Evolutionary conservation across 2,113 vertebrate genomes (phyloP), one percentile per base, ranked within the genome.

Genomic region (Thamnaconus septentrionalis): DNA sequence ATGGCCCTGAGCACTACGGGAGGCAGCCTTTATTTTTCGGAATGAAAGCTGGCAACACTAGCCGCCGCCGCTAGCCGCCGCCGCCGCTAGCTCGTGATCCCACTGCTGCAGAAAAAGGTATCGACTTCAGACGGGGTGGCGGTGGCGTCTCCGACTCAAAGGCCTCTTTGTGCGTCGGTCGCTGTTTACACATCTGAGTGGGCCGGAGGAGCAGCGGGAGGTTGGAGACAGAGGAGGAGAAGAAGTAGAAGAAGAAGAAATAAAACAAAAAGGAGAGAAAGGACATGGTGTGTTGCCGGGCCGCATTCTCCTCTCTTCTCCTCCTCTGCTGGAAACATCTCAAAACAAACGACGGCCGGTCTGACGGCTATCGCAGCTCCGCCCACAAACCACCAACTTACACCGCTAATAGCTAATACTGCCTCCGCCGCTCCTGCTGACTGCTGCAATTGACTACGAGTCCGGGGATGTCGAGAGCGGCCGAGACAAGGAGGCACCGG

Each of bases 401-500:
- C 83, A 91, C 76, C 76, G 65, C 80, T 85, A 87, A 92, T 78
- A 77, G 65, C 80, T 85, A 87, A 92, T 89, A 90, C 85, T 88
- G 68, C 79, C 53, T 76, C 83, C 53, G 59, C 72, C 49, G 79
- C 78, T 77, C 86, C 45, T 31, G 69, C 79, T 59, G 67, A 63
- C 57, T 71, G 65, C 79, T 80, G 81, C 62, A 81, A 89, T 71
- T 66, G 82, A 76, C 18, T 31, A 84, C 83, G 71, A 84, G 89
- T 84, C 69, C 79, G 59, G n/a, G 81, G 87, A 75, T 47, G 69
- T 63, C 65, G 59, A 53, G 68, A 75, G 73, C 51, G 18, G 18
- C 66, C 74, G 85, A 92, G 91, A 92, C 91, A 76, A 85, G 63
- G 82, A 82, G 91, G 90, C 90, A 92, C 90, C 89, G 88, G 85